phyloP scores from a whole-genome alignment of 2,113 vertebrate genomes.

The Python bivittatus region DNA sequence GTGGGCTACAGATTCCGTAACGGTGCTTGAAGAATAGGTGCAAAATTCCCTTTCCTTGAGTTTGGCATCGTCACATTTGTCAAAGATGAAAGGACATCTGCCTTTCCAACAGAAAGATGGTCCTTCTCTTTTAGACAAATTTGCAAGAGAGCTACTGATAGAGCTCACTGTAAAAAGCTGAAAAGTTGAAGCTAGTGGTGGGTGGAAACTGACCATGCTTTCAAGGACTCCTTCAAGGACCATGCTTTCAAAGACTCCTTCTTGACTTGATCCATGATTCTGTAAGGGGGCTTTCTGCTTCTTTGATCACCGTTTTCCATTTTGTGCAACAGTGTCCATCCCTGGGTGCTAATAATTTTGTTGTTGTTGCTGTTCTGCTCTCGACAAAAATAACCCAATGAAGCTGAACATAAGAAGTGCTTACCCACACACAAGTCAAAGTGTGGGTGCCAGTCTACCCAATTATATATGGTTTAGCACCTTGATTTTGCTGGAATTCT shows the following conservation, averaged over 20 bases:
- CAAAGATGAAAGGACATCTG: not conserved
- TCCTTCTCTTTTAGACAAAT: not conserved
- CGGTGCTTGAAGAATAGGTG: not conserved
- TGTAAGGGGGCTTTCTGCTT: not conserved
- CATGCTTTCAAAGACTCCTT: not conserved
- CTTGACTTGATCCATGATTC: not conserved
- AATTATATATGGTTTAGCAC: not conserved
- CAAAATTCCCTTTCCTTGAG: not conserved
- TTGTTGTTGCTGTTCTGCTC: not conserved
- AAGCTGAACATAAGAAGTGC: not conserved
- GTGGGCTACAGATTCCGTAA: not conserved
- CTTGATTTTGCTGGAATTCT: constrained; percentile 30
- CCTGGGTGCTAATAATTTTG: not conserved
- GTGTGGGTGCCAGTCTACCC: not conserved
- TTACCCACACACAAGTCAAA: not conserved
- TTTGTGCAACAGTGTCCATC: not conserved
- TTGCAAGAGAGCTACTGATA: not conserved
- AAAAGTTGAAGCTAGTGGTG: no score
- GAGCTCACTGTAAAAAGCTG: not conserved
- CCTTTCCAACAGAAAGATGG: not conserved
- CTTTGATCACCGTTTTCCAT: not conserved
- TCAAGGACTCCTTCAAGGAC: not conserved
- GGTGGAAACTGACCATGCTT: not conserved
- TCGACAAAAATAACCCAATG: no score
- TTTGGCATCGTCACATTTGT: not conserved